Evolutionary conservation across 2,888 invertebrate genomes (phyloP).

Genomic region (Xestia c-nigrum): DNA sequence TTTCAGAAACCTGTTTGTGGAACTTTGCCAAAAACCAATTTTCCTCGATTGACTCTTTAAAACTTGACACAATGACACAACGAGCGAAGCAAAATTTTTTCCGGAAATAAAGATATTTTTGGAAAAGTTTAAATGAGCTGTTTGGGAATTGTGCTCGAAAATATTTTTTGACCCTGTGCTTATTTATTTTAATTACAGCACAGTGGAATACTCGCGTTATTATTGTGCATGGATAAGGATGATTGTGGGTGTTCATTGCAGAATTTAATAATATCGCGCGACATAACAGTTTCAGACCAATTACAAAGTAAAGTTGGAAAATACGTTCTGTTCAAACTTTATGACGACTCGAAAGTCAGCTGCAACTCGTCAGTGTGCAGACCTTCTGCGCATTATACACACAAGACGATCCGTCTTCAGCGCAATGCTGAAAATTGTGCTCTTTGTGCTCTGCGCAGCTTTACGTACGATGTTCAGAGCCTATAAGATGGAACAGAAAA

Average conservation of each 20-base stretch:
- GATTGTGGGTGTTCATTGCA: not conserved
- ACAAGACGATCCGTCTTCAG: too few relatives aligned
- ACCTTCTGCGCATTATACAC: too few relatives aligned
- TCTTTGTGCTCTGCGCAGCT: too few relatives aligned
- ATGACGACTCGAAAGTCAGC: too few relatives aligned
- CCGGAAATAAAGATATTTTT: constrained; percentile 36
- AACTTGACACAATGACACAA: constrained; percentile 59
- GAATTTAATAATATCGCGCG: not conserved
- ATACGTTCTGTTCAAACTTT: not conserved
- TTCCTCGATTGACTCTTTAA: constrained; percentile 59
- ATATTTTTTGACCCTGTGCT: not conserved
- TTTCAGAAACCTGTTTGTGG: constrained; percentile 52
- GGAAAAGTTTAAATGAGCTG: constrained; percentile 35
- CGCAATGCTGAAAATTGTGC: too few relatives aligned
- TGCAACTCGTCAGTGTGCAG: too few relatives aligned
- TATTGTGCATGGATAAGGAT: not conserved
- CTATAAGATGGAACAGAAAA: too few relatives aligned
- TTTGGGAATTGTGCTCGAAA: constrained; percentile 18
- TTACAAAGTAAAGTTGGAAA: not conserved
- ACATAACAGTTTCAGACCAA: not conserved
- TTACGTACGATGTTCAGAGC: too few relatives aligned
- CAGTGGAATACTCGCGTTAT: not conserved
- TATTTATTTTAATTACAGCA: constrained; percentile 22
- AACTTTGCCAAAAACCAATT: constrained; percentile 62
- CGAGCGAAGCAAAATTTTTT: constrained; percentile 37